Conservation (phyloP, 2,888 invertebrate species). For the Pyrrhopygopsis socrates region DNA sequence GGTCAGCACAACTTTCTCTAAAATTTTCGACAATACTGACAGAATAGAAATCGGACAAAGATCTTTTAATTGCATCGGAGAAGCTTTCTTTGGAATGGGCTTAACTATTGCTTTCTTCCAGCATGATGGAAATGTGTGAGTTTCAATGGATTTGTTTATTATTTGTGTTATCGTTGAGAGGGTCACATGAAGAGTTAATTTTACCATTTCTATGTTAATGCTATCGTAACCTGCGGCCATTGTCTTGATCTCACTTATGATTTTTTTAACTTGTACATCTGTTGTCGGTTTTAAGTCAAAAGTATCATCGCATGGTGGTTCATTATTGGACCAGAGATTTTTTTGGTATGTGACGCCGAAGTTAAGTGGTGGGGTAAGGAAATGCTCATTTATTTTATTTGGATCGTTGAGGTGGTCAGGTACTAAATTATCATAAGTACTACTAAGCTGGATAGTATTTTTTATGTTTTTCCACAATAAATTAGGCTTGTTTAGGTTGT, state of each 20-base stretch:
- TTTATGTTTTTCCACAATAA: neutral
- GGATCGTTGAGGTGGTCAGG: slow-evolving; percentile 1
- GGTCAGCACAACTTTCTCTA: slow-evolving; percentile 43
- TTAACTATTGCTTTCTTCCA: slow-evolving; percentile 83
- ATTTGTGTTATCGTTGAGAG: slow-evolving; percentile 54
- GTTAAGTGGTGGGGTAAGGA: too few species aligned
- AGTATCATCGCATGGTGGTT: neutral
- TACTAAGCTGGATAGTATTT: neutral
- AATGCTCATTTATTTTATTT: too few species aligned
- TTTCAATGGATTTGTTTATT: slow-evolving; percentile 57
- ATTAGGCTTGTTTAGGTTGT: neutral
- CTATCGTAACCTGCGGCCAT: slow-evolving; percentile 54
- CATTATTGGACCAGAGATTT: too few species aligned
- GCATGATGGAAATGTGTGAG: slow-evolving; percentile 64
- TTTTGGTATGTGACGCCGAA: too few species aligned
- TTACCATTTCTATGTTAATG: slow-evolving; percentile 66
- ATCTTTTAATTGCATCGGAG: slow-evolving; percentile 55
- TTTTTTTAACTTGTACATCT: slow-evolving; percentile 18
- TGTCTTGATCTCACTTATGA: slow-evolving; percentile 30
- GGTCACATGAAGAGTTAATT: slow-evolving; percentile 43
- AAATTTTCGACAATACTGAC: slow-evolving; percentile 41
- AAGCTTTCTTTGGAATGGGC: slow-evolving; percentile 80
- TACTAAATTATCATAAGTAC: neutral
- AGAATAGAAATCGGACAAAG: neutral
- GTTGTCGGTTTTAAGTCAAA: neutral